These are phyloP conservation scores for Achlya flavicornis DNA, from an alignment of 2,888 invertebrate genomes.

Conservation along the genomic window DNA sequence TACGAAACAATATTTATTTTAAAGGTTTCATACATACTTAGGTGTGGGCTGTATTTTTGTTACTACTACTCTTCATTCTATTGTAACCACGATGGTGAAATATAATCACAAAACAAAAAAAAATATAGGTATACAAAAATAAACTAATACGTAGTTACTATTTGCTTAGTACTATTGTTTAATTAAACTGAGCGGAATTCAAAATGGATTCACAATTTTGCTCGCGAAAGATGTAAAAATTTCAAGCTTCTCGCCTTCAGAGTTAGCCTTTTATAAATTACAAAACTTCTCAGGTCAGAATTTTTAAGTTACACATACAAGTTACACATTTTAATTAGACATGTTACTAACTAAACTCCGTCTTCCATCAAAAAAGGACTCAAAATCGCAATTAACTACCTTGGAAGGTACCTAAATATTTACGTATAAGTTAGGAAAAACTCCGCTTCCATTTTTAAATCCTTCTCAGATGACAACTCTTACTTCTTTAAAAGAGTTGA, in stretches of 20 bases:
- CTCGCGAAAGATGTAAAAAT: neutral
- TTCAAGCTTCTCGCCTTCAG: neutral
- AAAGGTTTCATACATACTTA: neutral
- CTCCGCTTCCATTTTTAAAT: neutral
- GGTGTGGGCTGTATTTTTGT: neutral
- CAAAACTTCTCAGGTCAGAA: slow-evolving; percentile 4
- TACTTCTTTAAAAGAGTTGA: neutral
- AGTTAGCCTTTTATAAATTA: neutral
- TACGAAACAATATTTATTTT: neutral
- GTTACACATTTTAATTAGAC: slow-evolving; percentile 10
- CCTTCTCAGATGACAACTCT: neutral
- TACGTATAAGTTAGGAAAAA: neutral
- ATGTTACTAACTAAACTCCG: slow-evolving; percentile 7
- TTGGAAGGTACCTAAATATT: slow-evolving; percentile 7
- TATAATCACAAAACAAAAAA: too few relatives aligned
- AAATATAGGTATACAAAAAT: too few relatives aligned
- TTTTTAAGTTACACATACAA: slow-evolving; percentile 7
- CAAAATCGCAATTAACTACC: slow-evolving; percentile 11
- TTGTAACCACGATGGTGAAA: too few relatives aligned
- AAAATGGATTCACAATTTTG: neutral
- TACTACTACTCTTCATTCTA: too few relatives aligned
- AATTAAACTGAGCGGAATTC: neutral
- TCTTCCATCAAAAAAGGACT: slow-evolving; percentile 6
- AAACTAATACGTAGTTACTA: too few relatives aligned
- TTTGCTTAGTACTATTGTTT: neutral